Base-by-base conservation (phyloP, 2,888 invertebrate species). In the Chesias legatella region DNA sequence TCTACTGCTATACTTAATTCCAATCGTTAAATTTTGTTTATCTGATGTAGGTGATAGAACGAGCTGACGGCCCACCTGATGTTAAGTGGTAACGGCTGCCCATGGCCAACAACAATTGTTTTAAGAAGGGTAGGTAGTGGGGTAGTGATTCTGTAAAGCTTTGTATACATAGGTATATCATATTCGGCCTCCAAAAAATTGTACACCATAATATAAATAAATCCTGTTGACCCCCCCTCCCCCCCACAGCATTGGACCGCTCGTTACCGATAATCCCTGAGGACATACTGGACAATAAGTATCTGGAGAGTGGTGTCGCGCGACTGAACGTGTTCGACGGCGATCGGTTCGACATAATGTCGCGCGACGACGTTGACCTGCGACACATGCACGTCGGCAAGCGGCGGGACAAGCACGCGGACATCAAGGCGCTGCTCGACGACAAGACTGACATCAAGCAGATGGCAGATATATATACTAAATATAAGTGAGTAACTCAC, bases 321-420 rank as follows among this genome's bases (percentile, higher is more conserved):
- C 79, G 93, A 30, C 81, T 90, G 30, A 94, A 94, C 73, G 88
- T 95, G 7, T 94, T 90, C 67, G 94, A 95, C 60, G 92, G 92
- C 79, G 94, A 95, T 67, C 90, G 94, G 65, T 94, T 94, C 73
- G 94, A 95, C 68, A 88, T 95, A 1, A 94, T 94, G 90, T 91
- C 90, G 41, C 64, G 89, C 8, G 90, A 91, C 32, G 82, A 89
- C 52, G 89, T 93, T 1, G 88, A 88, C 52, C 44, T 83, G 1
- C 56, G 60, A 3, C 70, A 67, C 41, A 77, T 89, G n/a, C 86
- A 88, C 56, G 60, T 73, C 1, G 92, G 92, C 20, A 91, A 92
- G 59, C 90, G 89, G 40, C 92, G 91, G 65, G 89, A 90, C n/a
- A 90, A 75, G 66, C 40, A 36, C 7, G 35, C 69, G 79, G 79